Percentiles rank a stretch among this genome's conserved stretches.
Conservation (phyloP, 1,140 invertebrate genomes). For the Sesamia nonagrioides region DNA sequence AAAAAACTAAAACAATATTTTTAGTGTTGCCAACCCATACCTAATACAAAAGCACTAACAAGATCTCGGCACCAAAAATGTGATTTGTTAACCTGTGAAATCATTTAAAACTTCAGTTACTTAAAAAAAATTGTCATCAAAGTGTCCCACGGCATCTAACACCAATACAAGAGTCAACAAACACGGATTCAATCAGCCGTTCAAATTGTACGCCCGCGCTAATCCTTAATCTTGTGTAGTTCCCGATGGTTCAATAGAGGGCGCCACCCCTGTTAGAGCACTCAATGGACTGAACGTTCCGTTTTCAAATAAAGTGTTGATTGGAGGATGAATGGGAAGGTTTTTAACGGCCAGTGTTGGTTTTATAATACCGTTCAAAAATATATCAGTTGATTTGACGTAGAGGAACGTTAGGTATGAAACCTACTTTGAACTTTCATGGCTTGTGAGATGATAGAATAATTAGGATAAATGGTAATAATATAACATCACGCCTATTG, state of each 20-base stretch:
- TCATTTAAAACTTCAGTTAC: too few species aligned
- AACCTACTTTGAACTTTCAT: too few species aligned
- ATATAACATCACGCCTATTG: too few species aligned
- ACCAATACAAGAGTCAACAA: slow-evolving; percentile 31
- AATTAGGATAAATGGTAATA: too few species aligned
- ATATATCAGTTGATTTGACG: neutral
- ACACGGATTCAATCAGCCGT: slow-evolving; percentile 40
- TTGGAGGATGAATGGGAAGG: neutral
- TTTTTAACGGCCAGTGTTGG: neutral
- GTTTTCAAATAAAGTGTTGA: slow-evolving; percentile 14
- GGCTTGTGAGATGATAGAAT: too few species aligned
- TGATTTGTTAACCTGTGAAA: too few species aligned
- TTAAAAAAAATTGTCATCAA: slow-evolving; percentile 25
- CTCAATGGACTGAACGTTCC: slow-evolving; percentile 16
- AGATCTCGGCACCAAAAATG: too few species aligned
- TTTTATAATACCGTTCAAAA: neutral
- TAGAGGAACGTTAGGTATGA: too few species aligned
- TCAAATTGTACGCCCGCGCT: slow-evolving; percentile 21
- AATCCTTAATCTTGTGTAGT: slow-evolving; percentile 46
- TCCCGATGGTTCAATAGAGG: slow-evolving; percentile 28
- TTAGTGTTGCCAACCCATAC: too few species aligned
- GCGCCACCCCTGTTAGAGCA: slow-evolving; percentile 22
- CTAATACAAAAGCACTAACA: too few species aligned
- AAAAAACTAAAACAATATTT: too few species aligned
- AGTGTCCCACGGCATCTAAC: slow-evolving; percentile 3